Conservation (phyloP, 2,888 invertebrate species). For the Chironomus riparius region DNA sequence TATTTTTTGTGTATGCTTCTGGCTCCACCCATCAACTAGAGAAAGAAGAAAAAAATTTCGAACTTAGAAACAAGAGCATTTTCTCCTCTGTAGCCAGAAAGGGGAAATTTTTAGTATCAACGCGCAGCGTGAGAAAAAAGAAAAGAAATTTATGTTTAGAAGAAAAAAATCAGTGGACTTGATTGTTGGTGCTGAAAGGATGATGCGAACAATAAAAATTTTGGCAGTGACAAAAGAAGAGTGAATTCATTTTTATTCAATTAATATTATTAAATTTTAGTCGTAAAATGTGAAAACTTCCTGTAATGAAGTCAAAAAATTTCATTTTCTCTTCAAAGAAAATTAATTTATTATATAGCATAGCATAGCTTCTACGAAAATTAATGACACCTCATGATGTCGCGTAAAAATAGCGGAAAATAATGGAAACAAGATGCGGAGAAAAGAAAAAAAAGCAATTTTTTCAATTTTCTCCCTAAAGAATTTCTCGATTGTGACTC, state of each 20-base stretch:
- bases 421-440: background rate
- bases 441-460: background rate
- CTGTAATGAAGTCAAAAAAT: background rate
- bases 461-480: background rate
- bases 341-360: background rate
- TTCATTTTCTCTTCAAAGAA: background rate
- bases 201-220: background rate
- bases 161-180: background rate
- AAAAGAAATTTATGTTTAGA: background rate
- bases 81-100: too few relatives aligned
- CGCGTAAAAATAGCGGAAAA: background rate
- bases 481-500: too few relatives aligned
- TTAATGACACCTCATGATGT: constrained; percentile 10
- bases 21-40: too few relatives aligned
- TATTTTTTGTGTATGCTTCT: background rate
- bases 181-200: background rate
- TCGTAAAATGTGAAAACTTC: background rate
- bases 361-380: background rate
- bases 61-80: too few relatives aligned
- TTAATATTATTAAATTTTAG: background rate
- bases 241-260: background rate
- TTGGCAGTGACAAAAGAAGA: background rate
- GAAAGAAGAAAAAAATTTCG: too few relatives aligned
- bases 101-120: too few relatives aligned
- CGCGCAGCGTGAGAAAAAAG: too few relatives aligned